These are phyloP conservation scores for Calyptomena viridis DNA, from an alignment of 2,113 vertebrate genomes.

Conservation along the genomic window DNA sequence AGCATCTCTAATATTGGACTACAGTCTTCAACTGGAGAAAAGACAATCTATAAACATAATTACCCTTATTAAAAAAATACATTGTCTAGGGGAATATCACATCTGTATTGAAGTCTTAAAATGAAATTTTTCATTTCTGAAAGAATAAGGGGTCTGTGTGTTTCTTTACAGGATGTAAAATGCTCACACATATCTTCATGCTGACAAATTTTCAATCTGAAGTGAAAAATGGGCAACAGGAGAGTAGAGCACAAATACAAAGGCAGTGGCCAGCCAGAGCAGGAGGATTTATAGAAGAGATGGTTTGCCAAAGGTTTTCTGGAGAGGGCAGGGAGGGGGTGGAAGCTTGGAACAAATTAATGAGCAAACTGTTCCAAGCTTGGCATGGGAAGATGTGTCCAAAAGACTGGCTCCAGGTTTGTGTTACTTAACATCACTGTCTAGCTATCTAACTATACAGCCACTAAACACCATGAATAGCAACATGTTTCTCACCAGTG, in stretches of 20 bases:
- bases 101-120: neutral
- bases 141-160: neutral
- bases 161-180: neutral
- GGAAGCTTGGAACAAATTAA: slow-evolving; percentile 19
- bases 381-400: neutral
- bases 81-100: neutral
- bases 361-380: neutral
- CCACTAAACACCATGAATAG: neutral
- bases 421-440: slow-evolving; percentile 28
- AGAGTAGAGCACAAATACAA: neutral
- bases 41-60: neutral
- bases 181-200: neutral
- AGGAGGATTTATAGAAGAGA: neutral
- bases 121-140: neutral
- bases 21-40: neutral
- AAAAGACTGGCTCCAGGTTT: slow-evolving; percentile 11
- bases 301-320: slow-evolving; percentile 29
- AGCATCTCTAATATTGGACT: neutral
- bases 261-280: neutral
- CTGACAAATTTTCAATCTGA: neutral
- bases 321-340: neutral
- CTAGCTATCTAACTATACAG: neutral
- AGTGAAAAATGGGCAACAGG: neutral
- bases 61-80: neutral
- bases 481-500: slow-evolving; percentile 28